Evolutionary conservation across 1,140 invertebrate genomes (phyloP).

Genomic region (Leguminivora glycinivorella): DNA sequence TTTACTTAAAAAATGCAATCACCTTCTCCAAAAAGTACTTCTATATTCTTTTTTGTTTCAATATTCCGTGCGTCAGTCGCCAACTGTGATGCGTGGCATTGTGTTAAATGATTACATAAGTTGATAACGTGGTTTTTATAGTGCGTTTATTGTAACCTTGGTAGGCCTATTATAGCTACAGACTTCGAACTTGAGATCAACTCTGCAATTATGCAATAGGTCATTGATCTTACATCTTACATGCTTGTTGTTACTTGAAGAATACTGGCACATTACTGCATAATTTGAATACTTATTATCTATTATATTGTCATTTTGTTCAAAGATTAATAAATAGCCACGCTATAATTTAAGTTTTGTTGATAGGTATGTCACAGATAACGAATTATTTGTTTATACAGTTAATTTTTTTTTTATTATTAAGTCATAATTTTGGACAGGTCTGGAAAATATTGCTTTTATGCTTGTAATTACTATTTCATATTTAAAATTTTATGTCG

Average conservation of each 20-base stretch:
- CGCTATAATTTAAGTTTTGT: too few species aligned
- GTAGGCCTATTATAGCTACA: background rate
- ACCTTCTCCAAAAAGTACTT: background rate
- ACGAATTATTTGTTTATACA: too few species aligned
- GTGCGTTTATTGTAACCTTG: slow-evolving; percentile 2
- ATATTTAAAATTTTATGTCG: too few species aligned
- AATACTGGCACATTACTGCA: background rate
- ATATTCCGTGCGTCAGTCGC: background rate
- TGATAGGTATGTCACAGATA: too few species aligned
- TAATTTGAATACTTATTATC: too few species aligned
- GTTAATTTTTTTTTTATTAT: too few species aligned
- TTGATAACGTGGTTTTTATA: background rate
- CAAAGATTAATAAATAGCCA: too few species aligned
- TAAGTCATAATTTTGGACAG: too few species aligned
- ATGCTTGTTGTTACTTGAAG: background rate
- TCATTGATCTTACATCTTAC: background rate
- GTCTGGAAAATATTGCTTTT: too few species aligned
- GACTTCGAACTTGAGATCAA: background rate
- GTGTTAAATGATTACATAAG: background rate
- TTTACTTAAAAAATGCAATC: background rate
- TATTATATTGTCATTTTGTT: too few species aligned
- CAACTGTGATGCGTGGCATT: background rate
- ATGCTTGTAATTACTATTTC: too few species aligned
- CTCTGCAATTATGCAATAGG: background rate
- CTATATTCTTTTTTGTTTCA: background rate